Conservation (phyloP, 2,888 invertebrate genomes). For the Agelastica alni region DNA sequence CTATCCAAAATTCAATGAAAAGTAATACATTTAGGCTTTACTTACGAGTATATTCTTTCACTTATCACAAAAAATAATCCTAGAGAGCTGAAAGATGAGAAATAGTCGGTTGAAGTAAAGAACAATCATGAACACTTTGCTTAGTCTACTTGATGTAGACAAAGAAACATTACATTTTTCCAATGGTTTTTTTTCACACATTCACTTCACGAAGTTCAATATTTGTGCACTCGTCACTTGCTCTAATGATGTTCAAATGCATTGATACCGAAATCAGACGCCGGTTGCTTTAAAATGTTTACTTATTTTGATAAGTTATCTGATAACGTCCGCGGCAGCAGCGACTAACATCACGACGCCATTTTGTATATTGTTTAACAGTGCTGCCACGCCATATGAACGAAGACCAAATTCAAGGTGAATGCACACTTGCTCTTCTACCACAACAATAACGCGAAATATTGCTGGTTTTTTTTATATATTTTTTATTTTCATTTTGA, state of each 20-base stretch:
- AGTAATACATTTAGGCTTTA: constrained; percentile 27
- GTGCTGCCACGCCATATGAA: constrained; percentile 29
- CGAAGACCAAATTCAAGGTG: constrained; percentile 9
- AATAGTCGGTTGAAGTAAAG: constrained; percentile 40
- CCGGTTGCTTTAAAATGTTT: constrained; percentile 41
- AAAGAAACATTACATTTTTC: constrained; percentile 56
- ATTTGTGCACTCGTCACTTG: constrained; percentile 33
- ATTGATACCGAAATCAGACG: constrained; percentile 37
- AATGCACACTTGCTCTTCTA: constrained; percentile 10
- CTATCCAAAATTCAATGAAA: constrained; percentile 27
- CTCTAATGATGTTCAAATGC: constrained; percentile 34
- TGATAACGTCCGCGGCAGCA: constrained; percentile 46
- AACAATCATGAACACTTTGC: constrained; percentile 48
- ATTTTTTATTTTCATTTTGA: background rate
- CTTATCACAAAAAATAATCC: constrained; percentile 39
- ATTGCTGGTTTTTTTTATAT: background rate
- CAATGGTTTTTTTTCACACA: constrained; percentile 45
- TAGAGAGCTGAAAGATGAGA: constrained; percentile 33
- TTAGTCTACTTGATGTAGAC: constrained; percentile 50
- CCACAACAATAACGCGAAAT: constrained; percentile 18
- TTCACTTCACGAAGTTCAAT: constrained; percentile 35
- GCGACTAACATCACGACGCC: constrained; percentile 50
- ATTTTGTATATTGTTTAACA: constrained; percentile 48
- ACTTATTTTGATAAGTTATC: constrained; percentile 41
- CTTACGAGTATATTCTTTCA: constrained; percentile 39